Percentiles rank a stretch among this genome's conserved stretches.
Evolutionary conservation across 2,888 invertebrate species (phyloP).

Genomic region (Ceramica pisi): DNA sequence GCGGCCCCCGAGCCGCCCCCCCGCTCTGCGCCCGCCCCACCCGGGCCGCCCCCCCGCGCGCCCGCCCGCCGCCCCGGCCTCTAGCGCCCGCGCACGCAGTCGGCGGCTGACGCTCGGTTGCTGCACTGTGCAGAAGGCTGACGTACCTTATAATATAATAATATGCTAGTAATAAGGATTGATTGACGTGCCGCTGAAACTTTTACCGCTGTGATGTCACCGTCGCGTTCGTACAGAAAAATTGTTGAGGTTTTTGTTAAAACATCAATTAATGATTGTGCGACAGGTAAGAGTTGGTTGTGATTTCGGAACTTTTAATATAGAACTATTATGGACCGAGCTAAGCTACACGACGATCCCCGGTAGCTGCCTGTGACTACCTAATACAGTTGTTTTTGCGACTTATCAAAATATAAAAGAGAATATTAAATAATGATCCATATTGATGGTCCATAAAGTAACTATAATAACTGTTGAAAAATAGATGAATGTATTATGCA

Average conservation of each 20-base stretch:
- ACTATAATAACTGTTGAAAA: conserved; percentile 5
- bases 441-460: conserved; percentile 30
- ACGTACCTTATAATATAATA: conserved; percentile 33
- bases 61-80: neutral
- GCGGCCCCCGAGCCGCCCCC: conserved; percentile 16
- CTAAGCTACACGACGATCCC: conserved; percentile 3
- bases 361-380: neutral
- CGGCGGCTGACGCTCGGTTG: conserved; percentile 3
- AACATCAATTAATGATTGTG: conserved; percentile 8
- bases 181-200: conserved; percentile 9
- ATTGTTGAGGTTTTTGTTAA: neutral
- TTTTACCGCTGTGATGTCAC: conserved; percentile 10
- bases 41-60: conserved; percentile 35
- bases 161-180: neutral
- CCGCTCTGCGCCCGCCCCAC: conserved; percentile 38
- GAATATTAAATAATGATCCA: neutral
- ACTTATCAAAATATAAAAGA: neutral
- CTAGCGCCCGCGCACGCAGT: conserved; percentile 35
- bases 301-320: conserved; percentile 33
- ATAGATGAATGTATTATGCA: conserved; percentile 7
- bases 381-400: neutral
- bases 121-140: conserved; percentile 48
- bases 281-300: conserved; percentile 41
- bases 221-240: neutral
- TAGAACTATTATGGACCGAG: conserved; percentile 34